Percentiles rank a stretch among this genome's conserved stretches.
Conservation (phyloP, 1,140 invertebrate genomes). For the Episyrphus balteatus region DNA sequence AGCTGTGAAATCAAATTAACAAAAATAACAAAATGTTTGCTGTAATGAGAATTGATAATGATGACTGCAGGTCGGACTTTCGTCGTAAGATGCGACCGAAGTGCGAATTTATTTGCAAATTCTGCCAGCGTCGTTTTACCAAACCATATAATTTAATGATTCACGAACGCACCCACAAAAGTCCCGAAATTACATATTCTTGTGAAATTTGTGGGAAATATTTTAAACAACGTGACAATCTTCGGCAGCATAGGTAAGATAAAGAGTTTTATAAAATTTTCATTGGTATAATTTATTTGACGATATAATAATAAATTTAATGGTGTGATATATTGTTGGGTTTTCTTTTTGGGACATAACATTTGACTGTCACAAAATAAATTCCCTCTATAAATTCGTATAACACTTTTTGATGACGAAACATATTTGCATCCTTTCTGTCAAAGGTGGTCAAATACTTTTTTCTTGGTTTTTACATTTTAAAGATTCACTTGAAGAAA, state of each 20-base stretch:
- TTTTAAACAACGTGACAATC: conserved; percentile 93
- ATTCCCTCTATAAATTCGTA: no score
- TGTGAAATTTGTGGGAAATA: conserved; percentile 98
- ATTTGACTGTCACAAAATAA: not conserved
- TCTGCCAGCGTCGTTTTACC: conserved; percentile 95
- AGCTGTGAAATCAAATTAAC: no score
- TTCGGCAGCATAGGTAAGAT: conserved; percentile 86
- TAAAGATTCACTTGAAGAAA: no score
- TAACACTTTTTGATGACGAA: no score
- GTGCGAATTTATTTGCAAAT: conserved; percentile 98
- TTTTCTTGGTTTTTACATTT: no score
- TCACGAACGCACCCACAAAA: conserved; percentile 96
- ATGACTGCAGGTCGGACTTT: conserved; percentile 80
- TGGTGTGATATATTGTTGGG: conserved; percentile 1
- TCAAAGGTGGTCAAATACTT: no score
- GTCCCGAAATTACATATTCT: conserved; percentile 91
- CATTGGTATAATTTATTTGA: conserved; percentile 3
- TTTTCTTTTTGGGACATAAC: conserved; percentile 1
- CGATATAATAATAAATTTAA: conserved; percentile 10
- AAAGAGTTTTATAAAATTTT: not conserved
- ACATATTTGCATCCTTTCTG: no score
- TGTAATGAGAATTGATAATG: conserved; percentile 80
- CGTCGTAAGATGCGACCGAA: conserved; percentile 86
- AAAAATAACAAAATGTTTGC: conserved; percentile 58
- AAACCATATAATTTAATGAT: conserved; percentile 99